phyloP scores from a whole-genome alignment of 2,888 invertebrate species.

The Napeogenes inachia region DNA sequence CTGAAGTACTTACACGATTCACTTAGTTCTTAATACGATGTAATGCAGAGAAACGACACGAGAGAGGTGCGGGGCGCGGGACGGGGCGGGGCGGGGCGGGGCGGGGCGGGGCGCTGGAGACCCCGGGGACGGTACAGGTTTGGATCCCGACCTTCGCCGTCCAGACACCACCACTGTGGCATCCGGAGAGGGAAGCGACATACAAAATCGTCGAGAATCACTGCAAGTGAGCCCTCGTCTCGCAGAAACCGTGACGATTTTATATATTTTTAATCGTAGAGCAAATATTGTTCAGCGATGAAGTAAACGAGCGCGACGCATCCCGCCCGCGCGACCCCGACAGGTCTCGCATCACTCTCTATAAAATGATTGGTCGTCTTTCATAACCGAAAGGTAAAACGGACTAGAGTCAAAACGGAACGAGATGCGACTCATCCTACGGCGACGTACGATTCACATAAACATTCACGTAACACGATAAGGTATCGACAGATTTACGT shows the following conservation, averaged over 20 bases:
- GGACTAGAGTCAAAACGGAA: conserved; percentile 45
- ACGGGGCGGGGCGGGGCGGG: conserved; percentile 28
- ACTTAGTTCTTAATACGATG: conserved; percentile 36
- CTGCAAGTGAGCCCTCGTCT: conserved; percentile 63
- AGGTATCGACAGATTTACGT: conserved; percentile 33
- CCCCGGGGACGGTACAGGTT: conserved; percentile 18
- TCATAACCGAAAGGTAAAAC: conserved; percentile 42
- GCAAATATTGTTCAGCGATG: conserved; percentile 26
- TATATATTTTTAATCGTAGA: conserved; percentile 40
- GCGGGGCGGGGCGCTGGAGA: conserved; percentile 19
- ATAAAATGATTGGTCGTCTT: conserved; percentile 63
- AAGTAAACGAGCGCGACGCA: conserved; percentile 35
- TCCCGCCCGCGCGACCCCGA: conserved; percentile 33
- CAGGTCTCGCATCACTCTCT: conserved; percentile 45
- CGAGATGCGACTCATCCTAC: conserved; percentile 9
- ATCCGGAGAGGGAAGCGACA: conserved; percentile 34
- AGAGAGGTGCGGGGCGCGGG: conserved; percentile 36
- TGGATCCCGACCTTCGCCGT: conserved; percentile 38
- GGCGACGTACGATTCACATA: conserved; percentile 22
- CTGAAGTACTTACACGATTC: conserved; percentile 32
- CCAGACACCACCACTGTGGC: conserved; percentile 11
- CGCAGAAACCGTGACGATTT: conserved; percentile 48
- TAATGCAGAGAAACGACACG: conserved; percentile 58
- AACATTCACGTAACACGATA: conserved; percentile 34
- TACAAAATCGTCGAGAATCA: conserved; percentile 52